A percentile compares a stretch with the other conserved stretches of the same genome.
Evolutionary conservation across 2,113 vertebrate genomes (phyloP).

Genomic region (Pseudorasbora parva): DNA sequence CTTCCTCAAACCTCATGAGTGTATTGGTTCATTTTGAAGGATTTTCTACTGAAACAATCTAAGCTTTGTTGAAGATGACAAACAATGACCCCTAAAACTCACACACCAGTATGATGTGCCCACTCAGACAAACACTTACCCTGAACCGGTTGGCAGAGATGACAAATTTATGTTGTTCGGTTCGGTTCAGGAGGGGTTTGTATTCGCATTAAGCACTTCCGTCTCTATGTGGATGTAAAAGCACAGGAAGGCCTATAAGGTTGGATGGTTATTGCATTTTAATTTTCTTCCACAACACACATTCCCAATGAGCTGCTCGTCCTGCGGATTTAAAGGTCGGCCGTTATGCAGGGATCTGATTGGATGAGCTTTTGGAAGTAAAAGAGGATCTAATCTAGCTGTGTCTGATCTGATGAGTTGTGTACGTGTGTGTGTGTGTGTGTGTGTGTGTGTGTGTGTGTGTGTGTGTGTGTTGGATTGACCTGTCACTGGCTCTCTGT

Average conservation of each 20-base stretch:
- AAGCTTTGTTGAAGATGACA: conserved; percentile 47
- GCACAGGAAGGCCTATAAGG: conserved; percentile 4
- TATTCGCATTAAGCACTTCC: conserved; percentile 42
- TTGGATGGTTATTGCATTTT: conserved; percentile 41
- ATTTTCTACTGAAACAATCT: conserved; percentile 44
- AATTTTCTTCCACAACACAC: conserved; percentile 33
- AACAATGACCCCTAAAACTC: conserved; percentile 32
- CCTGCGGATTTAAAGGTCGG: conserved; percentile 68
- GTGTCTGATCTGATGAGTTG: conserved; percentile 64
- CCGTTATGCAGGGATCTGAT: conserved; percentile 55
- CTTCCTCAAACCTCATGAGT: conserved; percentile 15
- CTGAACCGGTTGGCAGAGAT: conserved; percentile 52
- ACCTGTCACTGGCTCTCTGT: conserved; percentile 1
- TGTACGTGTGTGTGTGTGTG: conserved; percentile 31
- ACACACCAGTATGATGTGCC: conserved; percentile 20
- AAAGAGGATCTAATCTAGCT: conserved; percentile 56
- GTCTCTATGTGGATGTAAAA: conserved; percentile 22
- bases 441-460: conserved; percentile 17
- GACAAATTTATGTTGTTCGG: conserved; percentile 21
- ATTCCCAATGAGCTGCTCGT: conserved; percentile 58
- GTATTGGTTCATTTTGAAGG: conserved; percentile 37
- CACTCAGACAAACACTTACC: conserved; percentile 15
- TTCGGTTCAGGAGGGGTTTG: too few species aligned
- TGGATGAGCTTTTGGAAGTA: conserved; percentile 56
- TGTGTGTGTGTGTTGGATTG: conserved; percentile 7